Evolutionary conservation across 2,888 invertebrate species (phyloP), one percentile per base, ranked within the genome.

Genomic region (Cephus runcator): DNA sequence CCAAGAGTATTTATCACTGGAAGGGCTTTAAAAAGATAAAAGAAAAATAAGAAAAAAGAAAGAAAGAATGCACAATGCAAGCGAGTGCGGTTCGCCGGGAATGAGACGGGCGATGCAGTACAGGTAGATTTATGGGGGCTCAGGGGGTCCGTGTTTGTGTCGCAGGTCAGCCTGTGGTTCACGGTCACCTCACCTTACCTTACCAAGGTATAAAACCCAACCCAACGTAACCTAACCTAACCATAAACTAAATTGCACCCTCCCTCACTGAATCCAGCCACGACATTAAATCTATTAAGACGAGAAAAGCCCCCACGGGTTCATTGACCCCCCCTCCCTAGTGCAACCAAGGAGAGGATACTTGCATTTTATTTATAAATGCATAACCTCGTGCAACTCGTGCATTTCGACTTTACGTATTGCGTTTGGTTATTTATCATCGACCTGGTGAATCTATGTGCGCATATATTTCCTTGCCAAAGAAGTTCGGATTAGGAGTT

Each of bases 91-190:
- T 56, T 56, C 77, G 77, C 75, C 75, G 69, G 31, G 71, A 76
- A 31, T 34, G 73, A 76, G 76, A 80, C 78, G 73, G 69, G 85
- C 86, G 83, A 85, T 82, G 86, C 85, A 83, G 86, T 81, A 86
- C 87, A 87, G 87, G 89, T 89, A 89, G 89, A 89, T 89, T 89
- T 89, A 89, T 89, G 85, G 86, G 83, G 85, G 85, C 85, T 84
- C 83, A 85, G 81, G 85, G 85, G 84, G 83, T 81, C 83, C 81
- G 85, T 87, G 87, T 88, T 88, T 88, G 89, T 90, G 90, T 90
- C 89, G 88, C 89, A 87, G 90, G 89, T 90, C 90, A 90, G 87
- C 85, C 71, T 84, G 83, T 82, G 86, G 90, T 90, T 90, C 90
- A 90, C 87, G 90, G 90, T 88, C 90, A 88, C 85, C 73, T 73